Base-by-base conservation (phyloP, 2,797 vertebrate species). In the Myotis daubentonii region DNA sequence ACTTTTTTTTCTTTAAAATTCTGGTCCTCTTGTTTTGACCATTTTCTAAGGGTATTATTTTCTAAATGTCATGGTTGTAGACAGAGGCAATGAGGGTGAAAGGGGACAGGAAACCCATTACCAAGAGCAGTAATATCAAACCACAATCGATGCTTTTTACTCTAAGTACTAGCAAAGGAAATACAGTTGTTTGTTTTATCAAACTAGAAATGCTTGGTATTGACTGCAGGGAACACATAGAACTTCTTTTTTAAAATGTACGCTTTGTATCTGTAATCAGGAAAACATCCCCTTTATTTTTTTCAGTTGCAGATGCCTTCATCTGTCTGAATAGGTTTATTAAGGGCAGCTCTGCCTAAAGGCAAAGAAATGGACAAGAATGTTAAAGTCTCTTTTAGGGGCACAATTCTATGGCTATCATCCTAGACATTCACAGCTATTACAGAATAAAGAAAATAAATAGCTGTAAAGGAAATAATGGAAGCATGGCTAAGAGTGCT, bases 381-480 rank as follows among this genome's bases (percentile, higher is more conserved):
- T 8, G 86, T 71, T 60, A 76, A 60, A 74, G 10, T 71, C 66
- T 78, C 41, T 66, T 72, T 47, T 55, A 90, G 30, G 74, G 38
- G 0, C 66, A 15, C 5, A 15, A 65, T n/a, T 82, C 33, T 62
- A 22, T 88, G 70, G 86, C 74, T 93, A 11, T 80, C 70, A 71
- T 88, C 93, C 66, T 57, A 79, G 68, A 95, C 92, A 87, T 76
- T 82, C 80, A 86, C 11, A 88, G 57, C 87, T 81, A 89, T 85
- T 96, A 81, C 9, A 68, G 17, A 15, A 87, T 71, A 96, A 94
- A 91, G 89, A 92, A 95, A 92, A 92, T 76, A 93, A 94, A 82
- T 81, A 85, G 25, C 70, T 85, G 51, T 71, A 15, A 79, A 93
- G 70, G 55, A 91, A 92, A 79, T 66, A 79, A 87, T 85, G 81